Evolutionary conservation across 2,888 invertebrate genomes (phyloP).

Genomic region (Hemicrepidius hirtus): DNA sequence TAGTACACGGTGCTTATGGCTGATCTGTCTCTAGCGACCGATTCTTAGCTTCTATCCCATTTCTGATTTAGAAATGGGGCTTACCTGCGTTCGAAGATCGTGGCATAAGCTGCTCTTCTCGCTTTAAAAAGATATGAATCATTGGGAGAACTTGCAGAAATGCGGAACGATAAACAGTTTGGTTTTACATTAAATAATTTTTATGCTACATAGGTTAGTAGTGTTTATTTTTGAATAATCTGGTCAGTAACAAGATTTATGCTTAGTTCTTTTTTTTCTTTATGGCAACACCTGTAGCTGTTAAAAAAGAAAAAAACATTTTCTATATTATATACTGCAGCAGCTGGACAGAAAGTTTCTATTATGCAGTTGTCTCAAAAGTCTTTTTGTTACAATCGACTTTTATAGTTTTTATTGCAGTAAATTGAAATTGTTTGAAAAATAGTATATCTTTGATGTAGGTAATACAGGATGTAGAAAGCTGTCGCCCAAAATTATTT

Average conservation of each 20-base stretch:
- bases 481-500: too few relatives aligned
- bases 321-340: neutral
- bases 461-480: too few relatives aligned
- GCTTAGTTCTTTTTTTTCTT: neutral
- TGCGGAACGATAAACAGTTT: conserved; percentile 18
- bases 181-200: neutral
- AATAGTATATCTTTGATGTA: too few relatives aligned
- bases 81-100: conserved; percentile 40
- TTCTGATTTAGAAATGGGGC: conserved; percentile 51
- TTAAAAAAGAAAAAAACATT: neutral
- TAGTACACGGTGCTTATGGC: conserved; percentile 59
- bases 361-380: too few relatives aligned
- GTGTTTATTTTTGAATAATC: neutral
- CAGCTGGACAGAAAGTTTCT: too few relatives aligned
- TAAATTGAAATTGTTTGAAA: too few relatives aligned
- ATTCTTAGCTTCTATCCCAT: conserved; percentile 57
- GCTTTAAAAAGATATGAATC: conserved; percentile 26
- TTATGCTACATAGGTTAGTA: neutral
- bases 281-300: neutral
- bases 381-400: too few relatives aligned
- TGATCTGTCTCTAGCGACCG: conserved; percentile 61
- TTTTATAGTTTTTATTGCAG: too few relatives aligned
- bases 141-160: conserved; percentile 21
- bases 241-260: neutral
- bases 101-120: conserved; percentile 16